Conservation (phyloP, 37 sponge, comb jelly and placozoan species). For the Spongilla lacustris region DNA sequence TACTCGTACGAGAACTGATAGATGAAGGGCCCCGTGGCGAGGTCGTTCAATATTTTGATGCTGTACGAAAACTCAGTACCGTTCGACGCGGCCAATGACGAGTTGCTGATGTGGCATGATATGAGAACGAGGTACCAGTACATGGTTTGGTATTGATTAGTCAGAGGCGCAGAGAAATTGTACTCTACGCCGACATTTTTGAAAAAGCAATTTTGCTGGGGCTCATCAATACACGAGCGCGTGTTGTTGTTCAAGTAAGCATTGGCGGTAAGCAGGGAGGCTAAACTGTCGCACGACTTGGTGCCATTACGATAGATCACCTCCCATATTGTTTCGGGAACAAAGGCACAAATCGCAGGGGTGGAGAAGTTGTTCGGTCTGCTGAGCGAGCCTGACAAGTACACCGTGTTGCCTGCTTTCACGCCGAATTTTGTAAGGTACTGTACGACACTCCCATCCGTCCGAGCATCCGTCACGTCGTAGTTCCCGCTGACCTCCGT, state of each 20-base stretch:
- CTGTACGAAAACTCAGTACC: background rate
- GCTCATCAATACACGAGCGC: background rate
- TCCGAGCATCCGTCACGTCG: background rate
- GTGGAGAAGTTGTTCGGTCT: background rate
- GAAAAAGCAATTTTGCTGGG: background rate
- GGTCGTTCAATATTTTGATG: slow-evolving; percentile 38
- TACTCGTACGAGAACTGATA: slow-evolving; percentile 64
- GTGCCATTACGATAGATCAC: background rate
- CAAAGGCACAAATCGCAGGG: background rate
- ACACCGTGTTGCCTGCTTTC: background rate
- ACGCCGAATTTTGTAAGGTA: background rate
- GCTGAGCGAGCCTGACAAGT: background rate
- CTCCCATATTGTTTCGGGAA: background rate
- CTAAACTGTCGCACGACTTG: background rate
- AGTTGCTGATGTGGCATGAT: slow-evolving; percentile 5
- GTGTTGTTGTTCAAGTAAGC: background rate
- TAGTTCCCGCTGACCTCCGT: background rate
- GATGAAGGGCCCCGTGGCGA: slow-evolving; percentile 6
- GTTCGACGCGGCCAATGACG: slow-evolving; percentile 5
- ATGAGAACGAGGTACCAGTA: slow-evolving; percentile 46
- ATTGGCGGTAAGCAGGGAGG: background rate
- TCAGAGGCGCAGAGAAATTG: background rate
- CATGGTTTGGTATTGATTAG: slow-evolving; percentile 12
- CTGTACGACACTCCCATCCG: background rate
- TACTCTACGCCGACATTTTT: background rate